phyloP scores from a whole-genome alignment of 2,888 invertebrate species.

The Polydrusus tereticollis region DNA sequence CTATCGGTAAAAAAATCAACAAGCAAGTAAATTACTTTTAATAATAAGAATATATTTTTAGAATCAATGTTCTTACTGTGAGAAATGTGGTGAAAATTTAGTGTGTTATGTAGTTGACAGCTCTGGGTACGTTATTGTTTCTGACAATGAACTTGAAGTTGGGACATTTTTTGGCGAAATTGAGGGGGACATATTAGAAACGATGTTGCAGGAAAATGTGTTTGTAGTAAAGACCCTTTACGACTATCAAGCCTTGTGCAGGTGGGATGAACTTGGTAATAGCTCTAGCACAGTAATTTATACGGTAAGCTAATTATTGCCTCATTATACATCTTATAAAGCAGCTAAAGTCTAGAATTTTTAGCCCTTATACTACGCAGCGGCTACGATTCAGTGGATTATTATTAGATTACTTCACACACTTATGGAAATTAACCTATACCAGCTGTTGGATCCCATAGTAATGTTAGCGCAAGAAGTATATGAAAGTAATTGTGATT shows the following conservation, averaged over 20 bases:
- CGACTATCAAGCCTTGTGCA: slow-evolving; percentile 88
- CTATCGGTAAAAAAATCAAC: slow-evolving; percentile 61
- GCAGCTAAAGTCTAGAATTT: slow-evolving; percentile 29
- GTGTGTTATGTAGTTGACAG: slow-evolving; percentile 93
- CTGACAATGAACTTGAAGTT: slow-evolving; percentile 74
- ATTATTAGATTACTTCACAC: slow-evolving; percentile 64
- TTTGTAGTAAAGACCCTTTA: slow-evolving; percentile 83
- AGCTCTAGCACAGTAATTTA: slow-evolving; percentile 56
- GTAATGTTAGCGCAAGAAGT: slow-evolving; percentile 40
- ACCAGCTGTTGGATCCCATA: slow-evolving; percentile 51
- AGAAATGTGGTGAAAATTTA: slow-evolving; percentile 73
- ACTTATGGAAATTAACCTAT: slow-evolving; percentile 59
- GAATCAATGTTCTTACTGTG: slow-evolving; percentile 69
- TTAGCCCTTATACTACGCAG: slow-evolving; percentile 67
- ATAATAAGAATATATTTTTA: slow-evolving; percentile 46
- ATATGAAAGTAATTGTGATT: too few relatives aligned
- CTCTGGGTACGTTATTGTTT: slow-evolving; percentile 88
- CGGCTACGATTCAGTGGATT: slow-evolving; percentile 67
- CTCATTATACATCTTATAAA: neutral
- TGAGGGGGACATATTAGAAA: slow-evolving; percentile 82
- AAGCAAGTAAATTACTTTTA: neutral
- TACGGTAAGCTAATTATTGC: slow-evolving; percentile 32
- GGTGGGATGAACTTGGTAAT: slow-evolving; percentile 64
- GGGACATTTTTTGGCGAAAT: slow-evolving; percentile 90
- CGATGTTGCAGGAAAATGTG: slow-evolving; percentile 78